Conservation (phyloP, 2,888 invertebrate species). For the Octodonta nipae region DNA sequence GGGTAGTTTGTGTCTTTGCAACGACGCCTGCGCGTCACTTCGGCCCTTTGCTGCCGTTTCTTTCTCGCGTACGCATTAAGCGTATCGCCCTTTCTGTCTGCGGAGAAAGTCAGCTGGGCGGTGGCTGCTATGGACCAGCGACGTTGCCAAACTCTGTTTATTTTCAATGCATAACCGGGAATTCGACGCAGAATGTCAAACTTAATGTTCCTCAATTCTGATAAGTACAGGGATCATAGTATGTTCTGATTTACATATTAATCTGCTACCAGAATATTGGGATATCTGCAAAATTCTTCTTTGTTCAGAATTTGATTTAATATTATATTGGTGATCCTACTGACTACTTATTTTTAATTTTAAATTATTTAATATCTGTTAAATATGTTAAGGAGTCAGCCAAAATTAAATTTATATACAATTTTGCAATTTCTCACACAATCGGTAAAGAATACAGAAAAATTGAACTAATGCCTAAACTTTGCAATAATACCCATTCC, state of each 20-base stretch:
- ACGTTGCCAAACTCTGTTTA: conserved; percentile 19
- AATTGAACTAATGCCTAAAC: too few relatives aligned
- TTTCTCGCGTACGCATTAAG: conserved; percentile 17
- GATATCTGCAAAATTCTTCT: not conserved
- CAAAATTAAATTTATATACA: too few relatives aligned
- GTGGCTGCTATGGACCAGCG: conserved; percentile 36
- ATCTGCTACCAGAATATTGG: conserved; percentile 1
- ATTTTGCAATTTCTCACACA: too few relatives aligned
- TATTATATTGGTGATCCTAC: too few relatives aligned
- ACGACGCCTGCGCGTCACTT: conserved; percentile 32
- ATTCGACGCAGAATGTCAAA: not conserved
- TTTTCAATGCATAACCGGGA: not conserved
- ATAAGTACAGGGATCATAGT: not conserved
- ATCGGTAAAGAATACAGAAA: too few relatives aligned
- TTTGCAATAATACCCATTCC: too few relatives aligned
- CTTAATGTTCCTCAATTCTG: not conserved
- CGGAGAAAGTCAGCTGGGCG: conserved; percentile 37
- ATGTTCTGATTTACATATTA: not conserved
- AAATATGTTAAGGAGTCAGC: too few relatives aligned
- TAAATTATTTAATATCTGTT: too few relatives aligned
- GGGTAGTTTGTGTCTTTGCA: conserved; percentile 27
- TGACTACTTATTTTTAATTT: too few relatives aligned
- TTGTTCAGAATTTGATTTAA: too few relatives aligned
- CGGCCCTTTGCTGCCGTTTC: conserved; percentile 20
- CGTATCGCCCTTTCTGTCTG: conserved; percentile 30